These are phyloP conservation scores for Linnaemya tessellans DNA, from an alignment of 2,888 invertebrate genomes.

Conservation along the genomic window DNA sequence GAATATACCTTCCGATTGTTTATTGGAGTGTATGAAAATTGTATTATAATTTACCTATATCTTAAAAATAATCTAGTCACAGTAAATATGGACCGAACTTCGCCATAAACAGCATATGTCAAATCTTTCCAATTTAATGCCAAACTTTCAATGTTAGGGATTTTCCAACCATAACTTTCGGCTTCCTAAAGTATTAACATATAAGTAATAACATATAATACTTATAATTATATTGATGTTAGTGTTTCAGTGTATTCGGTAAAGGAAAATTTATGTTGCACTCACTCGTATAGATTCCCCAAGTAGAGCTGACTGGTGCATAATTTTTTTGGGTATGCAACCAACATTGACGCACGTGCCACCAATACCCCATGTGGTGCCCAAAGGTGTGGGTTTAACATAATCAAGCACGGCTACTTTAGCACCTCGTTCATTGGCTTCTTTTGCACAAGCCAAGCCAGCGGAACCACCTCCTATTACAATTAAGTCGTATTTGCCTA, in stretches of 20 bases:
- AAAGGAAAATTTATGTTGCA: slow-evolving; percentile 10
- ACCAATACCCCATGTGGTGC: slow-evolving; percentile 97
- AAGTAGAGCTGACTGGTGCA: slow-evolving; percentile 97
- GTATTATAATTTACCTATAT: slow-evolving; percentile 87
- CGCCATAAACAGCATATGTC: too few relatives aligned
- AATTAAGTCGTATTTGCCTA: slow-evolving; percentile 88
- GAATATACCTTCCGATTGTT: too few relatives aligned
- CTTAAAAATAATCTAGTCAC: slow-evolving; percentile 95
- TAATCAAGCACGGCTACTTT: slow-evolving; percentile 94
- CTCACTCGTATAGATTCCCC: slow-evolving; percentile 92
- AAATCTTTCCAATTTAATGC: slow-evolving; percentile 90
- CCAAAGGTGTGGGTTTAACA: slow-evolving; percentile 92
- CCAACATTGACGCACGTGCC: slow-evolving; percentile 99
- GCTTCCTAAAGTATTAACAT: slow-evolving; percentile 87
- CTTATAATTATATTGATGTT: too few relatives aligned
- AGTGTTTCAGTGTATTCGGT: neutral
- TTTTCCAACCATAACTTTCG: slow-evolving; percentile 90
- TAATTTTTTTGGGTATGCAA: slow-evolving; percentile 98
- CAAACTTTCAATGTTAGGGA: slow-evolving; percentile 86
- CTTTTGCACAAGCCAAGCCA: slow-evolving; percentile 97
- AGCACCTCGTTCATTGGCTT: slow-evolving; percentile 90
- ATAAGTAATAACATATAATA: too few relatives aligned
- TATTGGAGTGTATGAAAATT: too few relatives aligned
- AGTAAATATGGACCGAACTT: slow-evolving; percentile 99
- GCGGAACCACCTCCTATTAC: slow-evolving; percentile 99